Percentiles rank a stretch among this genome's conserved stretches.
These are phyloP conservation scores for Druceiella hillmani DNA, from an alignment of 2,888 invertebrate genomes.

Conservation along the genomic window DNA sequence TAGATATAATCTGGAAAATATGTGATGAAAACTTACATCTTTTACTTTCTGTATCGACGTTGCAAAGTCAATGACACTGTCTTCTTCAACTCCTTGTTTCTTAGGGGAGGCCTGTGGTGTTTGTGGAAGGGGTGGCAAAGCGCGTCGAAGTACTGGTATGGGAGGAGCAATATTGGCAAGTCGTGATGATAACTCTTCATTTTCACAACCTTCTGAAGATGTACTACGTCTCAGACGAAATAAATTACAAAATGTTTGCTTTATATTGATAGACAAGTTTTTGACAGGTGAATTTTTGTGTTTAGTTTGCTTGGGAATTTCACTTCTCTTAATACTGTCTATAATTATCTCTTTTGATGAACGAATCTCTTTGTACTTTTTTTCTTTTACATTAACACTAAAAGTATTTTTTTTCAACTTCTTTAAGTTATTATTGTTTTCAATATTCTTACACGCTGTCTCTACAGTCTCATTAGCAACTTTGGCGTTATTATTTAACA, in stretches of 20 bases:
- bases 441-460: conserved; percentile 45
- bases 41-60: conserved; percentile 91
- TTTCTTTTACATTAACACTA: conserved; percentile 57
- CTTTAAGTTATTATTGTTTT: conserved; percentile 42
- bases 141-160: conserved; percentile 33
- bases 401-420: conserved; percentile 51
- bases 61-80: conserved; percentile 73
- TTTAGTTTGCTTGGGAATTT: conserved; percentile 39
- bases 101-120: conserved; percentile 30
- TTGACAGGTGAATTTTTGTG: conserved; percentile 60
- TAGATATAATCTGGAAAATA: not conserved
- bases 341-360: conserved; percentile 21
- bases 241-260: conserved; percentile 81
- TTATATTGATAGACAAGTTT: conserved; percentile 69
- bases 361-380: conserved; percentile 48
- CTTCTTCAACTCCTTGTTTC: conserved; percentile 36
- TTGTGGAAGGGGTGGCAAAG: conserved; percentile 44
- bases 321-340: conserved; percentile 29
- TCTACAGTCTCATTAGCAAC: conserved; percentile 36
- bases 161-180: conserved; percentile 32
- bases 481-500: conserved; percentile 35
- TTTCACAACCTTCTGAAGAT: conserved; percentile 24
- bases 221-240: conserved; percentile 59
- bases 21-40: conserved; percentile 62
- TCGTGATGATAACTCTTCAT: conserved; percentile 34